phyloP scores from a whole-genome alignment of 2,797 vertebrate species.

The Emydoidea blandingii region DNA sequence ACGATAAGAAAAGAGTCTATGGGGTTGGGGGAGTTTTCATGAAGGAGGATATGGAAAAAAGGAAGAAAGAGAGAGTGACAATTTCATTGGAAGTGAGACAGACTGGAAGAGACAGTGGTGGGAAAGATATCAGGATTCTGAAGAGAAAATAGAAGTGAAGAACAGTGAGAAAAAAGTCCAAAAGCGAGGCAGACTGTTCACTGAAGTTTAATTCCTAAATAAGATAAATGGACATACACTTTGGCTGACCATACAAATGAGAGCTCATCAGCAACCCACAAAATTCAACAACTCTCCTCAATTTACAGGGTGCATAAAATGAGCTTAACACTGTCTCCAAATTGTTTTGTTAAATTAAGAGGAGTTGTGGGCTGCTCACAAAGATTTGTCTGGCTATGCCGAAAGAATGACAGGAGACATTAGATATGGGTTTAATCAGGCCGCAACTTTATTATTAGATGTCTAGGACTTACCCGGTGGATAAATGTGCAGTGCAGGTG shows the following conservation, averaged over 20 bases:
- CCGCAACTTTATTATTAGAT: too few species aligned
- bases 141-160: background rate
- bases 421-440: too few species aligned
- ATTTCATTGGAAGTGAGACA: background rate
- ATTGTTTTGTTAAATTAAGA: background rate
- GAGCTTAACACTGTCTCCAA: background rate
- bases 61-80: background rate
- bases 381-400: background rate
- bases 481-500: too few species aligned
- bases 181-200: background rate
- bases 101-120: too few species aligned
- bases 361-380: background rate
- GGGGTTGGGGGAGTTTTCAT: background rate
- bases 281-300: background rate
- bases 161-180: background rate
- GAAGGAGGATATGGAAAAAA: background rate
- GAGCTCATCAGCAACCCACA: background rate
- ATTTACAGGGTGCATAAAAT: background rate
- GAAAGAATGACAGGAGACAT: too few species aligned
- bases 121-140: background rate
- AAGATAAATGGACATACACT: background rate
- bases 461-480: too few species aligned
- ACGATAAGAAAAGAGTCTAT: background rate
- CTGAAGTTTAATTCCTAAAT: background rate
- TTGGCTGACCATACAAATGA: background rate